These are phyloP conservation scores for Chrysochloris asiatica DNA, from an alignment of 2,113 vertebrate species.

Conservation along the genomic window DNA sequence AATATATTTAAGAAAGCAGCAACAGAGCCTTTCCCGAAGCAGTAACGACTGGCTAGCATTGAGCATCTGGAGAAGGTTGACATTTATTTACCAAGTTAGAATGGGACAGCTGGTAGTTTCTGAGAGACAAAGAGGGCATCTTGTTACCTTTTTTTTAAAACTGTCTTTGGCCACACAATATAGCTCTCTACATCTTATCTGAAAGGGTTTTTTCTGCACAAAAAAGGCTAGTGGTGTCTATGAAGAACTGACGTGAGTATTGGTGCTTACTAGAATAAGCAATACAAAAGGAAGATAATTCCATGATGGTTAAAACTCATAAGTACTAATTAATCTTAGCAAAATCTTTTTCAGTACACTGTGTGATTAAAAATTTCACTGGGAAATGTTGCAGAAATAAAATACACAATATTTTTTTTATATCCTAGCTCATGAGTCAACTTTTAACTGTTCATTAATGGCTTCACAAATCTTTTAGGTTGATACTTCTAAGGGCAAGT, in stretches of 20 bases:
- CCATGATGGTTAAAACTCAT: neutral
- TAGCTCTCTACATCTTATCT: fast-evolving
- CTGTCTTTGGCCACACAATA: neutral
- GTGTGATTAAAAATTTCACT: neutral
- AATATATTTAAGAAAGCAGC: neutral
- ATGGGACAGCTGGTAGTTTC: neutral
- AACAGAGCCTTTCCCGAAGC: neutral
- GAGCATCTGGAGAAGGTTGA: neutral
- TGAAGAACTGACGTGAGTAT: neutral
- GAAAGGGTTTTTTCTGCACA: neutral
- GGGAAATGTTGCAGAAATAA: neutral
- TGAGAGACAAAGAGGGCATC: too few relatives aligned
- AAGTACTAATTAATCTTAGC: neutral
- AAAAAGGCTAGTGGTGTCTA: neutral
- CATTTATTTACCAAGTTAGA: neutral
- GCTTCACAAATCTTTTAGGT: constrained; percentile 8
- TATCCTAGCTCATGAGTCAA: too few relatives aligned
- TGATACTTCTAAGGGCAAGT: constrained; percentile 4
- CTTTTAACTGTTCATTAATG: neutral
- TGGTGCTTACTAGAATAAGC: neutral
- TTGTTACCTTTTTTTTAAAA: too few relatives aligned
- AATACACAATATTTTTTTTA: neutral
- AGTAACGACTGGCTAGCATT: neutral
- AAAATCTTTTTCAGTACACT: neutral
- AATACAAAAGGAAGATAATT: neutral